These are phyloP conservation scores for Enteromius treurensis DNA, from an alignment of 2,797 vertebrate species.

Conservation along the genomic window DNA sequence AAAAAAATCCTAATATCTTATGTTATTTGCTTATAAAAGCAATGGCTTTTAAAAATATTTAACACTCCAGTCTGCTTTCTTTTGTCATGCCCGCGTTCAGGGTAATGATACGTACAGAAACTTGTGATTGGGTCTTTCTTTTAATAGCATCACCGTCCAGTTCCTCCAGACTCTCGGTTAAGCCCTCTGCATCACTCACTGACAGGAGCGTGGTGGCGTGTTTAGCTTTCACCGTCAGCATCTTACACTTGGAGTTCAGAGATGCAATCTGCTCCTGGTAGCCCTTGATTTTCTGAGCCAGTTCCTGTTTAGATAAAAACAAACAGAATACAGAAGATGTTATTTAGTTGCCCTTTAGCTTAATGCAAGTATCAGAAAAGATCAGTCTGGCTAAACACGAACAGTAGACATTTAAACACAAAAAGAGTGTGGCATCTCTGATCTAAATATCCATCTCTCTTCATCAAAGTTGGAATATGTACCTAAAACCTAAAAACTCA, in stretches of 20 bases:
- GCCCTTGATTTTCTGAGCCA: slow-evolving; percentile 95
- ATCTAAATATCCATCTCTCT: background rate
- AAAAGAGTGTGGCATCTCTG: background rate
- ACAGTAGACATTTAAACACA: background rate
- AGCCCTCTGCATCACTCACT: slow-evolving; percentile 89
- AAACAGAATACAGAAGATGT: background rate
- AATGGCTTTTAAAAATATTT: background rate
- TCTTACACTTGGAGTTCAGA: slow-evolving; percentile 96
- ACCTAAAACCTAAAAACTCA: background rate
- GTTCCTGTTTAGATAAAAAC: slow-evolving; percentile 78
- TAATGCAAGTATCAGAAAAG: background rate
- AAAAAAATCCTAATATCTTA: background rate
- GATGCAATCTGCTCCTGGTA: slow-evolving; percentile 97
- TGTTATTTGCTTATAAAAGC: background rate
- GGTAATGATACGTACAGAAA: slow-evolving; percentile 84
- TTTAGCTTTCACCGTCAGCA: slow-evolving; percentile 95
- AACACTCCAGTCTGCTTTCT: background rate
- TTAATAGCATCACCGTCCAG: slow-evolving; percentile 81
- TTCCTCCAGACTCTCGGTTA: slow-evolving; percentile 84
- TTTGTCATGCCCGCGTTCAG: background rate
- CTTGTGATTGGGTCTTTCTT: slow-evolving; percentile 80
- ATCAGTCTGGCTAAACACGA: background rate
- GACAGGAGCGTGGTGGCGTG: slow-evolving; percentile 95
- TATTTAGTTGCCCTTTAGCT: background rate
- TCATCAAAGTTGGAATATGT: background rate